phyloP scores from a whole-genome alignment of 2,113 vertebrate genomes.

The Grammomys surdaster region DNA sequence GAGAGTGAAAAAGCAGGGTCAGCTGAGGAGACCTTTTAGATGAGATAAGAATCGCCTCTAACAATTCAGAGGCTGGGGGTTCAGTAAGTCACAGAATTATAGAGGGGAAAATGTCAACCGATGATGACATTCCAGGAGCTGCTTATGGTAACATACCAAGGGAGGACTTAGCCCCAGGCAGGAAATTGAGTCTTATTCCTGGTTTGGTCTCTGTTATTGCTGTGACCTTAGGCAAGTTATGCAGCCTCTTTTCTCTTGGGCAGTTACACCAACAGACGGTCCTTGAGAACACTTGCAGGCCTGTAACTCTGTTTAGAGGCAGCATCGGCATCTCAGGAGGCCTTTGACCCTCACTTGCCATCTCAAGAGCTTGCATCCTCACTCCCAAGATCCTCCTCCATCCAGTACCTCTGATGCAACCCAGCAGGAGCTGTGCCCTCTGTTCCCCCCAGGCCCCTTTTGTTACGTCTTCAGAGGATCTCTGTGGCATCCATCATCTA shows the following conservation, averaged over 20 bases:
- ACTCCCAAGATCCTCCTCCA: neutral
- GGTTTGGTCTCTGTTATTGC: neutral
- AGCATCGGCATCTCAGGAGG: neutral
- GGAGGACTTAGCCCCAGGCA: neutral
- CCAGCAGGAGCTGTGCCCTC: neutral
- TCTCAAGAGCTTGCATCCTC: neutral
- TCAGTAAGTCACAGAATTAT: neutral
- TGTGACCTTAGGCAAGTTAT: neutral
- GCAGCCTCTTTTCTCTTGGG: neutral
- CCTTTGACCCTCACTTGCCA: neutral
- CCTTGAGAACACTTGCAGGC: neutral
- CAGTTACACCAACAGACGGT: neutral
- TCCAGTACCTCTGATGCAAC: neutral
- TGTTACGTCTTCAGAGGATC: neutral
- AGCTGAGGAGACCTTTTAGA: constrained; percentile 9
- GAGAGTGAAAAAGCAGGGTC: constrained; percentile 8
- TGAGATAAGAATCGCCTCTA: neutral
- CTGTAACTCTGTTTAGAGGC: neutral
- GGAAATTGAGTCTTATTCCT: neutral
- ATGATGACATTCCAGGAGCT: neutral
- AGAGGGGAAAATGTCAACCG: neutral
- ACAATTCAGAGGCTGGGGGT: neutral
- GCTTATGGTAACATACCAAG: neutral
- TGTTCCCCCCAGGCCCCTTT: neutral
- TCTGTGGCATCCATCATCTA: neutral